Evolutionary conservation across 2,888 invertebrate species (phyloP).

Genomic region (Lycia hirtaria): DNA sequence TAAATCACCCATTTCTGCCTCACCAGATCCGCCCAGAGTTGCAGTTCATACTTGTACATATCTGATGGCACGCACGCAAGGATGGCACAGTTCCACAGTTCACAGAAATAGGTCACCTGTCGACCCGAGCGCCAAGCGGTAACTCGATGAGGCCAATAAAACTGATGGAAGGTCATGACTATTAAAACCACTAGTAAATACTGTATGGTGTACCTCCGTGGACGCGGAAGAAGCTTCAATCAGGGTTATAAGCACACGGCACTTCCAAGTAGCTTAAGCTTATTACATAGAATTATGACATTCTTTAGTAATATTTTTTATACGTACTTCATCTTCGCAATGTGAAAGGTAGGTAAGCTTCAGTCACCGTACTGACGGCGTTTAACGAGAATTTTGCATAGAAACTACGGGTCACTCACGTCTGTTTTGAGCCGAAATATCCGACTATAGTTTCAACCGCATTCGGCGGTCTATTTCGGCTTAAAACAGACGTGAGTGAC

Average conservation of each 20-base stretch:
- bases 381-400: too few species aligned
- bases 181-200: slow-evolving; percentile 10
- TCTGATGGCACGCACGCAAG: slow-evolving; percentile 32
- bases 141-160: slow-evolving; percentile 21
- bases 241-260: slow-evolving; percentile 13
- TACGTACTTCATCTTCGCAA: too few species aligned
- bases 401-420: too few species aligned
- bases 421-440: too few species aligned
- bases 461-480: too few species aligned
- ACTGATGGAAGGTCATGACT: slow-evolving; percentile 24
- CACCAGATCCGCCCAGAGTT: slow-evolving; percentile 6
- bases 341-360: too few species aligned
- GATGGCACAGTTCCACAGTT: slow-evolving; percentile 30
- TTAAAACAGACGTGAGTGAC: too few species aligned
- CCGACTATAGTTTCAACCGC: too few species aligned
- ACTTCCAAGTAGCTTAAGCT: not conserved
- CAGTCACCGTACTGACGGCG: too few species aligned
- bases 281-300: too few species aligned
- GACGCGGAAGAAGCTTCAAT: slow-evolving; percentile 15
- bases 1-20: not conserved
- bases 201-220: slow-evolving; percentile 16
- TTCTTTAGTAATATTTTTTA: too few species aligned
- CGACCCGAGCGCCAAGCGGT: slow-evolving; percentile 3
- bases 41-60: slow-evolving; percentile 45
- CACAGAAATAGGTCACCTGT: slow-evolving; percentile 49